A percentile compares a stretch with the other conserved stretches of the same genome.
These are phyloP conservation scores for Orycteropus afer DNA, from an alignment of 2,113 vertebrate genomes.

Conservation along the genomic window DNA sequence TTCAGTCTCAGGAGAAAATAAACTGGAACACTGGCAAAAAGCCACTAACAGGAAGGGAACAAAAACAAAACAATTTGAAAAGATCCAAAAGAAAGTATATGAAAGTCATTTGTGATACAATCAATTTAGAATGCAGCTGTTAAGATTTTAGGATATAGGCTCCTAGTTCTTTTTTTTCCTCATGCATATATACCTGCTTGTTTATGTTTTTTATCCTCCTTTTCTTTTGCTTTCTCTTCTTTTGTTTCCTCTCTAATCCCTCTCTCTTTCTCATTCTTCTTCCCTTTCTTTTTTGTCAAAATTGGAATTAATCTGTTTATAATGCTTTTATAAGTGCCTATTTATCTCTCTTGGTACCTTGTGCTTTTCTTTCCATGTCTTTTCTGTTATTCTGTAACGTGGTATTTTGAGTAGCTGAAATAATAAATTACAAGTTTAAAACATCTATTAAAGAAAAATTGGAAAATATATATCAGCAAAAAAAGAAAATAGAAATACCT, in stretches of 20 bases:
- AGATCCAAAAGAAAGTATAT: background rate
- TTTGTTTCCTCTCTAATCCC: background rate
- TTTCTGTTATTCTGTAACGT: background rate
- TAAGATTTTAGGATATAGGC: background rate
- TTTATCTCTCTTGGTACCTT: background rate
- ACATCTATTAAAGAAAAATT: background rate
- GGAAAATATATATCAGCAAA: background rate
- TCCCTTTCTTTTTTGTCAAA: background rate
- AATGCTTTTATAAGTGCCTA: background rate
- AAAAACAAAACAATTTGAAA: background rate
- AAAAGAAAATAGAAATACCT: background rate
- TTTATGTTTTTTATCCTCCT: background rate
- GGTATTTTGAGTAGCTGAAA: conserved; percentile 4
- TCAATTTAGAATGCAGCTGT: background rate
- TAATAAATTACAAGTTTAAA: background rate
- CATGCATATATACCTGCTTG: background rate
- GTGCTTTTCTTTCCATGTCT: background rate
- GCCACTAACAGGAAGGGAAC: background rate
- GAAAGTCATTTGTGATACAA: background rate
- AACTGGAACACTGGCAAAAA: background rate
- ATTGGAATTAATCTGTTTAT: background rate
- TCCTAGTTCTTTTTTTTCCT: background rate
- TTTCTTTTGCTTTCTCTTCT: background rate
- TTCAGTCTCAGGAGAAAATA: conserved; percentile 35
- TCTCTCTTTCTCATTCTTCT: background rate